Evolutionary conservation across 2,888 invertebrate genomes (phyloP).

Genomic region (Hypselothyrea guttata): DNA sequence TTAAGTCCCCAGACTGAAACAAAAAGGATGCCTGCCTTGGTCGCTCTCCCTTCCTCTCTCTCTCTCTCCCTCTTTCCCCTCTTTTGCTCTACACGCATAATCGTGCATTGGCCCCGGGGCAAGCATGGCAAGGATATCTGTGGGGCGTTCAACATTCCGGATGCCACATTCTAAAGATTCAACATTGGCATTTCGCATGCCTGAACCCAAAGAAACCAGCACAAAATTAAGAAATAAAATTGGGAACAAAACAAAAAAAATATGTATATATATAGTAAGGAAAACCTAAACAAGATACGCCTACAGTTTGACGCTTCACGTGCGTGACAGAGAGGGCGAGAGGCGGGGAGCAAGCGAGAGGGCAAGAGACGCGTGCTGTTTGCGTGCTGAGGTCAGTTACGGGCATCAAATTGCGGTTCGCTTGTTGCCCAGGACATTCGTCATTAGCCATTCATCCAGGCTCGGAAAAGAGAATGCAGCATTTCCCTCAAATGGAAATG

Average conservation of each 20-base stretch:
- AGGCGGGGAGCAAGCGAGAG: constrained; percentile 2
- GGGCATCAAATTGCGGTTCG: constrained; percentile 35
- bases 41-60: background rate
- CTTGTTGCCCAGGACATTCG: constrained; percentile 40
- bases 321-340: background rate
- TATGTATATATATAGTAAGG: no score
- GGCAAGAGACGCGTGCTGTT: constrained; percentile 1
- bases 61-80: background rate
- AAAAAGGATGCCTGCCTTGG: constrained; percentile 42
- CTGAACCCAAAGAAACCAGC: constrained; percentile 13
- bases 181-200: constrained; percentile 32
- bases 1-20: constrained; percentile 34
- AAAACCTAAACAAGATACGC: constrained; percentile 15
- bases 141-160: constrained; percentile 25
- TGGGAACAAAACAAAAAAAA: background rate
- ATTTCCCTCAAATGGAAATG: constrained; percentile 27
- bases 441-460: constrained; percentile 46
- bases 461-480: background rate
- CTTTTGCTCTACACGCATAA: constrained; percentile 20
- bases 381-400: constrained; percentile 50
- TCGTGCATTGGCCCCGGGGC: constrained; percentile 35
- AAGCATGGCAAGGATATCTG: constrained; percentile 12
- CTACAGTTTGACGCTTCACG: constrained; percentile 36
- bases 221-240: constrained; percentile 1
- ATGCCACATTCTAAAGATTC: constrained; percentile 50